Conservation (phyloP, 1,140 invertebrate species). For the Trissolcus basalis region DNA sequence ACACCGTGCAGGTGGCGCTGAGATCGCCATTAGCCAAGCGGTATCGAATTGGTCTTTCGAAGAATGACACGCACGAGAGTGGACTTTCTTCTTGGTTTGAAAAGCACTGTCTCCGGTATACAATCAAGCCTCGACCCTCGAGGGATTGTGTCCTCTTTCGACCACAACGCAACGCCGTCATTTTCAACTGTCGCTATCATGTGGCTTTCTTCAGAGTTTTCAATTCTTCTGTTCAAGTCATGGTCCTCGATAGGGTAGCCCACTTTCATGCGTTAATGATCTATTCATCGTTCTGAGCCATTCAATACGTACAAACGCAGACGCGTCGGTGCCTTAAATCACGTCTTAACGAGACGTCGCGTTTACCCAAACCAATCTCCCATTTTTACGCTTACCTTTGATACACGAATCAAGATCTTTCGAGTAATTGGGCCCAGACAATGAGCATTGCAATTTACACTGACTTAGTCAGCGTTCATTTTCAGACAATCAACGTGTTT, state of each 20-base stretch:
- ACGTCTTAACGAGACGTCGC: conserved; percentile 38
- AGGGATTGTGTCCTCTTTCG: conserved; percentile 44
- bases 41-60: conserved; percentile 42
- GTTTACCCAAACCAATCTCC: conserved; percentile 38
- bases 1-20: too few relatives aligned
- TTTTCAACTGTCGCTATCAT: conserved; percentile 32
- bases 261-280: conserved; percentile 47
- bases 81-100: conserved; percentile 47
- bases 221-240: conserved; percentile 38
- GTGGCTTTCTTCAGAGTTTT: conserved; percentile 38
- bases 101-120: conserved; percentile 58
- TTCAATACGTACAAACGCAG: conserved; percentile 16
- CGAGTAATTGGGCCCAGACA: conserved; percentile 7
- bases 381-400: conserved; percentile 26
- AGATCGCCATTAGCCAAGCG: too few relatives aligned
- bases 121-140: conserved; percentile 50
- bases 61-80: conserved; percentile 48
- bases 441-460: conserved; percentile 5
- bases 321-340: conserved; percentile 23
- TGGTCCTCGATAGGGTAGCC: conserved; percentile 13
- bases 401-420: conserved; percentile 2
- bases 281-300: conserved; percentile 45
- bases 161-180: conserved; percentile 31
- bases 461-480: conserved; percentile 20
- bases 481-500: background rate